Evolutionary conservation across 2,113 vertebrate species (phyloP).

Genomic region (Thunnus thynnus): DNA sequence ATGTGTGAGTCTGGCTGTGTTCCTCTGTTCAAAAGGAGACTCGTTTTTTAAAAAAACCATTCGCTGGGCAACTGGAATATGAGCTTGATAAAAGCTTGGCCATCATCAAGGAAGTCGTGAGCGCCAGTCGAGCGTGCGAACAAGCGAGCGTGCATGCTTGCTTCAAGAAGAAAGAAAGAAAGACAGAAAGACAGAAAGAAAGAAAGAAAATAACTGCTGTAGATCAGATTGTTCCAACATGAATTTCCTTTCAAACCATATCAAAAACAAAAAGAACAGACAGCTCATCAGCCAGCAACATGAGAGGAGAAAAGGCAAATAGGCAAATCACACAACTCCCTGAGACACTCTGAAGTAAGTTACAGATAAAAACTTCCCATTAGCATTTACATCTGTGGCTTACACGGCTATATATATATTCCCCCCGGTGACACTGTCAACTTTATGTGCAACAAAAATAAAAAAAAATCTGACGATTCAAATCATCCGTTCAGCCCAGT

Average conservation of each 20-base stretch:
- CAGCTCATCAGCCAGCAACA: constrained; percentile 27
- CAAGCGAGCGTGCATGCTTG: too few relatives aligned
- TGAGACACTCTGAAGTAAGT: constrained; percentile 25
- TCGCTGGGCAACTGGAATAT: constrained; percentile 32
- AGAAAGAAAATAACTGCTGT: constrained; percentile 41
- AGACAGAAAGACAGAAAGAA: neutral
- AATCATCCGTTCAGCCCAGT: constrained; percentile 2
- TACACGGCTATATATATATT: neutral
- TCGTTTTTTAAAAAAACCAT: constrained; percentile 19
- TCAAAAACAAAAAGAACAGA: constrained; percentile 50
- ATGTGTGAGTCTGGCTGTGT: constrained; percentile 19
- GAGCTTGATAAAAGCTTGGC: constrained; percentile 37
- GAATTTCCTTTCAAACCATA: constrained; percentile 51
- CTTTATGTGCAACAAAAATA: constrained; percentile 42
- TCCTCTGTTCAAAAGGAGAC: constrained; percentile 21
- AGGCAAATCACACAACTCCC: constrained; percentile 17
- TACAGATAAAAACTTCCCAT: constrained; percentile 26
- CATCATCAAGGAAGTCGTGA: constrained; percentile 27
- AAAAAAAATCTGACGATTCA: constrained; percentile 15
- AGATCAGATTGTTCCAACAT: constrained; percentile 61
- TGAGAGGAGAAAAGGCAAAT: constrained; percentile 4
- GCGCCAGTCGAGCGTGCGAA: neutral
- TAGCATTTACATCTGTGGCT: constrained; percentile 31
- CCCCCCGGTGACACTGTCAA: constrained; percentile 21
- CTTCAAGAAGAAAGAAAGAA: neutral